A percentile compares a stretch with the other conserved stretches of the same genome.
Evolutionary conservation across 1,140 invertebrate genomes (phyloP).

Genomic region (Leptinotarsa defecta): DNA sequence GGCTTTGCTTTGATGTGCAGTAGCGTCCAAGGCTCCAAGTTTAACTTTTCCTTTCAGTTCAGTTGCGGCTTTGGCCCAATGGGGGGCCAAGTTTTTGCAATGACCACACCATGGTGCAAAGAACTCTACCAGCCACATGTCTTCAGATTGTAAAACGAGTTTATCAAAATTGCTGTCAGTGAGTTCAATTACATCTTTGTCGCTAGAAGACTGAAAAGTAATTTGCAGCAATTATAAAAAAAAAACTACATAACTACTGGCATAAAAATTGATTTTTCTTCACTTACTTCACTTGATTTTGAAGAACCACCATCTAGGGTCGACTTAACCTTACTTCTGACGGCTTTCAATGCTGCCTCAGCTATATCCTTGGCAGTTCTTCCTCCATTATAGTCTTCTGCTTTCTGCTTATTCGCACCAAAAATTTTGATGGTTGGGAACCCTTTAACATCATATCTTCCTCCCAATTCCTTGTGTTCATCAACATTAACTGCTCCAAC

Average conservation of each 20-base stretch:
- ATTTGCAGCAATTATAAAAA: no score
- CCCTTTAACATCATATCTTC: constrained; percentile 82
- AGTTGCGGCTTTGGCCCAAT: constrained; percentile 92
- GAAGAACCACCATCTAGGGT: constrained; percentile 66
- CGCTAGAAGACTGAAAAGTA: constrained; percentile 34
- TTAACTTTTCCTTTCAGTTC: constrained; percentile 69
- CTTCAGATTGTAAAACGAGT: constrained; percentile 85
- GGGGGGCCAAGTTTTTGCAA: constrained; percentile 94
- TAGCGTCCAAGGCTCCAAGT: constrained; percentile 95
- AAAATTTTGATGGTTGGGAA: constrained; percentile 98
- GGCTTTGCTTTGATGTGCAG: constrained; percentile 83
- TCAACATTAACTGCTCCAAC: constrained; percentile 93
- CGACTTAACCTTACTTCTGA: constrained; percentile 70
- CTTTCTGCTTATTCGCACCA: constrained; percentile 82
- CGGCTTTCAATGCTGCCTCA: constrained; percentile 78
- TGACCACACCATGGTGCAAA: constrained; percentile 97
- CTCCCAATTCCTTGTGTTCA: constrained; percentile 80
- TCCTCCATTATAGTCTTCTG: constrained; percentile 84
- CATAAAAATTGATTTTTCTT: not conserved
- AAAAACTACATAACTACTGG: no score
- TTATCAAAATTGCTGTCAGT: constrained; percentile 95
- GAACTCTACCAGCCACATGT: constrained; percentile 96
- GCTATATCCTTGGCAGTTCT: constrained; percentile 86
- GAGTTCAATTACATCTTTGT: constrained; percentile 85
- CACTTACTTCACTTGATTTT: constrained; percentile 43